These are phyloP conservation scores for Therioaphis trifolii DNA, from an alignment of 2,888 invertebrate species.

Conservation along the genomic window DNA sequence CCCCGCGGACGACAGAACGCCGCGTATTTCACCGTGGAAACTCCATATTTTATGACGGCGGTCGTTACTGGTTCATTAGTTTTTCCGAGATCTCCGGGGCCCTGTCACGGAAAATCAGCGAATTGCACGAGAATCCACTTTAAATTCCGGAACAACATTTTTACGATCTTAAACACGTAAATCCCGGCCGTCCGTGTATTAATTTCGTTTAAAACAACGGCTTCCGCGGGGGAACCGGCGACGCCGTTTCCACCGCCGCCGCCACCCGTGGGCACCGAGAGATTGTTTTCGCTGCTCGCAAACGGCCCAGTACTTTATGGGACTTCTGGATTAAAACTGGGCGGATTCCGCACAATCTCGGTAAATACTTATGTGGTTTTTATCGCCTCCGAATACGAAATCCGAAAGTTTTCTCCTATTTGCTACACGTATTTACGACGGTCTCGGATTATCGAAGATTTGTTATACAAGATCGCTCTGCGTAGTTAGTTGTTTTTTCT, in stretches of 20 bases:
- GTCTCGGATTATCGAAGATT: conserved; percentile 38
- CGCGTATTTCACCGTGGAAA: neutral
- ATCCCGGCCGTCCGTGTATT: conserved; percentile 18
- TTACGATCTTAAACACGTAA: conserved; percentile 39
- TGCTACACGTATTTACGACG: conserved; percentile 3
- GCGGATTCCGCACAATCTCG: conserved; percentile 27
- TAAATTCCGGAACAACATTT: conserved; percentile 36
- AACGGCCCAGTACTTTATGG: conserved; percentile 16
- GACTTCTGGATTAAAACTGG: conserved; percentile 45
- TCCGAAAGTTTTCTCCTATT: conserved; percentile 12
- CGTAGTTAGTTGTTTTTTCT: neutral
- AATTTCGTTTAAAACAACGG: conserved; percentile 19
- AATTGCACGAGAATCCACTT: conserved; percentile 28
- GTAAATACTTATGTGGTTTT: conserved; percentile 43
- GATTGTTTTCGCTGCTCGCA: neutral
- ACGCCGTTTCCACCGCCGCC: too few relatives aligned
- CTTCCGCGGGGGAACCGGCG: neutral
- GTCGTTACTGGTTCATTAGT: conserved; percentile 60
- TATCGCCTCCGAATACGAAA: conserved; percentile 41
- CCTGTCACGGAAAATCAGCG: conserved; percentile 34
- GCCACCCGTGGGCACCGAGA: neutral
- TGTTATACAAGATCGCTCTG: conserved; percentile 9
- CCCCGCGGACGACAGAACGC: neutral
- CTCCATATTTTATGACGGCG: conserved; percentile 36
- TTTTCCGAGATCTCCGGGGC: conserved; percentile 13